Evolutionary conservation across 2,888 invertebrate species (phyloP), one percentile per base, ranked within the genome.

Genomic region (Scelioninae gen. 1): DNA sequence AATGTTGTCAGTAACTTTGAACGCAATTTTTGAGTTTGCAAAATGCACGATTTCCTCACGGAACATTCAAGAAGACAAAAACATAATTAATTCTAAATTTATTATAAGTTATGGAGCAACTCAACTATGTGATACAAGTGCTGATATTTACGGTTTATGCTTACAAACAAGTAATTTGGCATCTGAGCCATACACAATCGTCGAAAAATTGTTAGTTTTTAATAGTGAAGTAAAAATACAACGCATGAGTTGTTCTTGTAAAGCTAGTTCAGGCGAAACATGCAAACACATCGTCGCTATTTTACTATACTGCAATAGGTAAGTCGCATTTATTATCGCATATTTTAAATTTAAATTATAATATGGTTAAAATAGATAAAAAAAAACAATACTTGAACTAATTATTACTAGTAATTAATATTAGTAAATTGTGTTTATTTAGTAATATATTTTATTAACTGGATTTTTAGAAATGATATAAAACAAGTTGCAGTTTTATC

Each of bases 251-350:
- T 75, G 75, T 31, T 60, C 75, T 4, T 75, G 75, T 16, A 75
- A 75, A 65, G 75, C 75, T 38, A 65, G 75, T 9, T 32, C 34
- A 34, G 32, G 75, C 38, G 55, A 65, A 31, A 75, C 56, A 15
- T 75, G 75, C n/a, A 56, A 75, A 58, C 63, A 65, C 23, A 55
- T 74, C 8, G 63, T 65, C 23, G 60, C 72, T 29, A 53, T 72
- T 38, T 71, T 71, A 60, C 32, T 71, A 10, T 51, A 71, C 10
- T 71, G 58, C 16, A 71, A 72, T 45, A 72, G 62, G 62, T 72
- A 72, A 60, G 69, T 34, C 1, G 13, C 7, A 16, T 68, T 40
- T 38, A 7, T 32, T 32, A 63, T 32, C 32, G 10, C 47, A 29
- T 43, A 60, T 29, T 13, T 47, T 31, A 32, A 47, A 63, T 63